Evolutionary conservation across 2,888 invertebrate species (phyloP).

Genomic region (Dicroscelio sp.): DNA sequence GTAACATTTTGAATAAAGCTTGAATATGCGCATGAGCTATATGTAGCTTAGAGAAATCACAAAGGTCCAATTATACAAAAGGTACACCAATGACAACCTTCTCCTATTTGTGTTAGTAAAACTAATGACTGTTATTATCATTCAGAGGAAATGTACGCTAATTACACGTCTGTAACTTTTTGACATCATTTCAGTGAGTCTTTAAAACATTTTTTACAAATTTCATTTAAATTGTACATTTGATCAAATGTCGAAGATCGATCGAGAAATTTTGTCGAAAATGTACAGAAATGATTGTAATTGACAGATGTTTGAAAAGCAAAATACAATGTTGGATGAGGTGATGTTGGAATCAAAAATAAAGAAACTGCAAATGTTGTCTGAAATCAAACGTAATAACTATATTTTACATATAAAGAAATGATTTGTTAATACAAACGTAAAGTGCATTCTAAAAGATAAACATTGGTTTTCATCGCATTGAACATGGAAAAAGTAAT

Average conservation of each 20-base stretch:
- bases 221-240: too few species aligned
- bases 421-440: conserved; percentile 85
- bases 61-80: conserved; percentile 3
- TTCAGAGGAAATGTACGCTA: too few species aligned
- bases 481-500: conserved; percentile 79
- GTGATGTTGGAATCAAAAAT: conserved; percentile 59
- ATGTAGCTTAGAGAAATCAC: conserved; percentile 3
- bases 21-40: conserved; percentile 27
- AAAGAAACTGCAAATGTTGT: conserved; percentile 42
- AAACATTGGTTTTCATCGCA: conserved; percentile 83
- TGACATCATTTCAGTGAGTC: too few species aligned
- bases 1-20: conserved; percentile 54
- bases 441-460: conserved; percentile 87
- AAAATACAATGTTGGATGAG: conserved; percentile 38
- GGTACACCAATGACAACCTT: neutral
- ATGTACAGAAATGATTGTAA: neutral
- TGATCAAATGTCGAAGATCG: neutral
- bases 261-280: conserved; percentile 11
- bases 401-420: conserved; percentile 81
- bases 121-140: too few species aligned
- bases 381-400: conserved; percentile 80
- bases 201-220: too few species aligned
- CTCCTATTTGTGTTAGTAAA: conserved; percentile 17
- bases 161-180: too few species aligned
- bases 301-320: neutral